Conservation (phyloP, 2,888 invertebrate genomes). For the Pyrochroa serraticornis region DNA sequence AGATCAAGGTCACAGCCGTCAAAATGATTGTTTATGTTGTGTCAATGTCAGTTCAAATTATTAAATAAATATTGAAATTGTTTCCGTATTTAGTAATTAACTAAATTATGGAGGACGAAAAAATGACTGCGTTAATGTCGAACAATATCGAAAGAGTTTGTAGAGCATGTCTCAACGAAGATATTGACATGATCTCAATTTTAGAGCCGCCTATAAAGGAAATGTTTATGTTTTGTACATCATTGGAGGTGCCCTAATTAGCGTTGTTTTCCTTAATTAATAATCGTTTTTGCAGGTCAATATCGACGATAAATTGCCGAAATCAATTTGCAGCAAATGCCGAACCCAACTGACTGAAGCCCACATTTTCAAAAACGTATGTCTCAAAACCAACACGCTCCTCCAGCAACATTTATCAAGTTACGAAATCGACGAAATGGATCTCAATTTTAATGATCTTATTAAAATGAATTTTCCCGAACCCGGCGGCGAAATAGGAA, state of each 20-base stretch:
- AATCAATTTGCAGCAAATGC: constrained; percentile 46
- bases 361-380: constrained; percentile 45
- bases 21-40: no score
- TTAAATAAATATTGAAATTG: no score
- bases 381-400: constrained; percentile 43
- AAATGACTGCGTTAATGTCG: no score
- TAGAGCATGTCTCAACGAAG: constrained; percentile 58
- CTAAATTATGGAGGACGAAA: no score
- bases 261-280: neutral
- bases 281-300: constrained; percentile 35
- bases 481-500: no score
- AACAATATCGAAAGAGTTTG: constrained; percentile 52
- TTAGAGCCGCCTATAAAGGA: constrained; percentile 49
- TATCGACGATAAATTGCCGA: constrained; percentile 42
- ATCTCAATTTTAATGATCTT: constrained; percentile 35
- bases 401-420: constrained; percentile 38
- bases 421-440: constrained; percentile 40
- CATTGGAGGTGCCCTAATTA: constrained; percentile 40
- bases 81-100: no score
- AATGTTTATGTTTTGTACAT: constrained; percentile 47
- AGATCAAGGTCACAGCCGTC: no score
- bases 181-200: constrained; percentile 54
- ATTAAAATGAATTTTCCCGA: constrained; percentile 32
- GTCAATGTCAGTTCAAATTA: no score
- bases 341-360: constrained; percentile 40